Base-by-base conservation (phyloP, 2,888 invertebrate genomes). In the Phorcus lineatus region DNA sequence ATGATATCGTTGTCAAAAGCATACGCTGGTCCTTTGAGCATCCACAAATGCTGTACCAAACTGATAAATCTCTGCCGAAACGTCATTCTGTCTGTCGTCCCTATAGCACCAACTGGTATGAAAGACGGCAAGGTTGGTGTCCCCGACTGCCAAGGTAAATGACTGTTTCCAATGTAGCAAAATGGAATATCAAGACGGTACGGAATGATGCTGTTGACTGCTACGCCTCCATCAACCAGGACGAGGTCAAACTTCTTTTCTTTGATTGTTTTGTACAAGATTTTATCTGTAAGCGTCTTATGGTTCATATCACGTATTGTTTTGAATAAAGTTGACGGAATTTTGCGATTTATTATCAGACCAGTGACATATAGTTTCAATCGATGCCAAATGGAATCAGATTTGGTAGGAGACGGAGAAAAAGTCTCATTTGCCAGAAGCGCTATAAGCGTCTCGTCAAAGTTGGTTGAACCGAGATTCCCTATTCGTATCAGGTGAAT, bases 111-210 rank as follows among this genome's bases (percentile, higher is more conserved):
- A 31, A 28, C 24, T 31, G 80, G 80, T 7, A 70, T n/a, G 6
- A 77, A 28, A 1, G 57, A 47, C 13, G 77, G 67, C 22, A 77
- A 17, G 24, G 54, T 31, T 17, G 80, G 78, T 6, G 53, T n/a
- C 11, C 70, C 78, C 0, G 36, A 66, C 9, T 52, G 47, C 36
- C 62, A 70, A 9, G 40, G 28, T 19, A 52, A 24, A 19, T 62
- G 52, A 19, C 70, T 19, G n/a, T 76, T 79, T 40, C 66, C 76
- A 28, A 81, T 31, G 16, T 79, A 52, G 3, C 79, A 79, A 62
- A 80, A 83, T 0, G 83, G 83, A 24, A 83, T 70, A 24, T 67
- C 74, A 7, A 83, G 62, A 11, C 55, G 54, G 22, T 80, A 74
- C 0, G 84, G 83, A n/a, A 84, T 54, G 55, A 82, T 31, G 7